phyloP scores from a whole-genome alignment of 1,140 invertebrate genomes.

The Saccostrea echinata region DNA sequence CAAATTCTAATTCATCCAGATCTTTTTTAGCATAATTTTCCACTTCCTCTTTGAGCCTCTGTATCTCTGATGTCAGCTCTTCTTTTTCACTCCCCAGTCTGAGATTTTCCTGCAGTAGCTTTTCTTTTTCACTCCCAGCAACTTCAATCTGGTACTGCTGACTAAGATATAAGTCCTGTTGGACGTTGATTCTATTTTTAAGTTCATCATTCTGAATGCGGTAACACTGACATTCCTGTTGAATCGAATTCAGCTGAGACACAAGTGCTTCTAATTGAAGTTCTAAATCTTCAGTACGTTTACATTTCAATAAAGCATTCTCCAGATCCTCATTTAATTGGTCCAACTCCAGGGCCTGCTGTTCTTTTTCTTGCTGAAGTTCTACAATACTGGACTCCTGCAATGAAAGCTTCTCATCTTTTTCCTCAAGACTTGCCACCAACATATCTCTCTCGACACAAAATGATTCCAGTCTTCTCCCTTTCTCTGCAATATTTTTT shows the following conservation, averaged over 20 bases:
- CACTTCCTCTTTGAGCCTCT: background rate
- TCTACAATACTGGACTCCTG: background rate
- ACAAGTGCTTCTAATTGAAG: slow-evolving; percentile 45
- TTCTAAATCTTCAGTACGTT: slow-evolving; percentile 26
- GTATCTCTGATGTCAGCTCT: background rate
- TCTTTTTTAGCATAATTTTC: background rate
- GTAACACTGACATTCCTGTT: slow-evolving; percentile 62
- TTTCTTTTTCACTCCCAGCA: background rate
- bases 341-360: slow-evolving; percentile 40
- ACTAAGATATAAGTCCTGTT: slow-evolving; percentile 63
- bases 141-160: slow-evolving; percentile 61
- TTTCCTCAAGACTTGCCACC: background rate
- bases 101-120: background rate
- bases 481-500: slow-evolving; percentile 20
- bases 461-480: slow-evolving; percentile 17
- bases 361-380: slow-evolving; percentile 38
- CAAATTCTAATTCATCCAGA: background rate
- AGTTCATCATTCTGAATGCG: slow-evolving; percentile 66
- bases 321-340: slow-evolving; percentile 44
- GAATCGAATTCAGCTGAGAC: slow-evolving; percentile 47
- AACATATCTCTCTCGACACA: background rate
- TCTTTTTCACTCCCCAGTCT: slow-evolving; percentile 6
- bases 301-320: background rate
- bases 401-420: background rate
- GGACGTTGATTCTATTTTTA: slow-evolving; percentile 67